These are phyloP conservation scores for Dasypus novemcinctus DNA, from an alignment of 2,113 vertebrate genomes.

Conservation along the genomic window DNA sequence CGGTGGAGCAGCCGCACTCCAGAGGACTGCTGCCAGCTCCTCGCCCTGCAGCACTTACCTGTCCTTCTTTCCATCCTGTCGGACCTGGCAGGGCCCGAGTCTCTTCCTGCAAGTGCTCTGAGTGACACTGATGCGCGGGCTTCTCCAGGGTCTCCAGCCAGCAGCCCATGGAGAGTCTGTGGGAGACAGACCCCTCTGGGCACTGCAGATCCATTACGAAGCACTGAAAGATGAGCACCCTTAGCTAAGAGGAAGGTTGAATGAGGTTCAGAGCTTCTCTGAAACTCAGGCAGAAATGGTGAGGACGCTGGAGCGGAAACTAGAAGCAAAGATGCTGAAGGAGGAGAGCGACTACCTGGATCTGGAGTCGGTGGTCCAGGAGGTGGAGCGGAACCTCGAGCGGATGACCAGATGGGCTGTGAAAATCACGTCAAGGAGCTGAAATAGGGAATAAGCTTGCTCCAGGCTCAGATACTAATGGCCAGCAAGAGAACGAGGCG, in stretches of 20 bases:
- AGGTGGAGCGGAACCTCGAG: slow-evolving; percentile 93
- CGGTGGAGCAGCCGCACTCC: slow-evolving; percentile 68
- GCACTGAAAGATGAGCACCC: slow-evolving; percentile 90
- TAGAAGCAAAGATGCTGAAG: slow-evolving; percentile 87
- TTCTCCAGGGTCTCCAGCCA: not conserved
- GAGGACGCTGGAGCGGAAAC: slow-evolving; percentile 85
- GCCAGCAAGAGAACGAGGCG: slow-evolving; percentile 81
- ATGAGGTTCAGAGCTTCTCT: slow-evolving; percentile 84
- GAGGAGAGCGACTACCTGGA: slow-evolving; percentile 92
- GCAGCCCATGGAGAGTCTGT: slow-evolving; percentile 60
- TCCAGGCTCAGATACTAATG: slow-evolving; percentile 82
- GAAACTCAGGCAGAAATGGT: slow-evolving; percentile 85
- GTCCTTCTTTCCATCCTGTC: slow-evolving; percentile 72
- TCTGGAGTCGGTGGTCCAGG: slow-evolving; percentile 92
- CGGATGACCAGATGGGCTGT: slow-evolving; percentile 93
- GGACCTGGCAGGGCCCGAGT: slow-evolving; percentile 68
- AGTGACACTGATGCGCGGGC: not conserved
- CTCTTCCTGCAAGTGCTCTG: slow-evolving; percentile 55
- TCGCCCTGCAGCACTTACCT: slow-evolving; percentile 52
- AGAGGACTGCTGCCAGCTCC: not conserved
- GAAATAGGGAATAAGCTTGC: slow-evolving; percentile 83
- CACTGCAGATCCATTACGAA: slow-evolving; percentile 77
- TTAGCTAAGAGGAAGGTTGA: slow-evolving; percentile 86
- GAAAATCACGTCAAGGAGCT: slow-evolving; percentile 86
- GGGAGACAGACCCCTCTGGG: slow-evolving; percentile 64